A percentile compares a stretch with the other conserved stretches of the same genome.
Evolutionary conservation across 2,797 vertebrate species (phyloP).

Genomic region (Sparus aurata): DNA sequence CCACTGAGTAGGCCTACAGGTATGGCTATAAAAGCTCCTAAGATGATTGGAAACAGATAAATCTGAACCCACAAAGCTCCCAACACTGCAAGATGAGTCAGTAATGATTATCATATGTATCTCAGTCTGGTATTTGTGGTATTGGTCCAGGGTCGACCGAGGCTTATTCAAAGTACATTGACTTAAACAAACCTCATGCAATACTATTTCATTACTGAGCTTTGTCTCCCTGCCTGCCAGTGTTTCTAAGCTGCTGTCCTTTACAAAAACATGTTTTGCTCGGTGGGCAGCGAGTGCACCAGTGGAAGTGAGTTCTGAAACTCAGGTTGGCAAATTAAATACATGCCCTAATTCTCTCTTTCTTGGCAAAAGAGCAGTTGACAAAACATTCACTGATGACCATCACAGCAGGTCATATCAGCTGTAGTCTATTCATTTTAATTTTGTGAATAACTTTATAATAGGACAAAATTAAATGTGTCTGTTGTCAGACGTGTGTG

Average conservation of each 20-base stretch:
- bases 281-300: no score
- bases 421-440: neutral
- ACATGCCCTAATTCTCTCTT: no score
- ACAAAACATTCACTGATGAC: neutral
- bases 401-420: neutral
- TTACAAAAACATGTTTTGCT: neutral
- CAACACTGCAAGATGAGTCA: neutral
- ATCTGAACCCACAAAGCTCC: neutral
- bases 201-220: neutral
- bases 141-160: neutral
- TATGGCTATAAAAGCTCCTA: neutral
- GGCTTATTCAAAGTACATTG: neutral
- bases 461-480: neutral
- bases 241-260: neutral
- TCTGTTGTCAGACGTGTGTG: neutral
- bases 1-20: neutral
- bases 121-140: neutral
- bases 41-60: neutral
- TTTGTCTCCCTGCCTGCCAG: no score
- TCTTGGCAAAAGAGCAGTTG: neutral
- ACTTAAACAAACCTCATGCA: neutral
- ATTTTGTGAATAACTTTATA: neutral
- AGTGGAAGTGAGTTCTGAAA: neutral
- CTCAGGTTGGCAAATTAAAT: no score
- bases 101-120: neutral